These are phyloP conservation scores for Leptocoma aspasia DNA, from an alignment of 2,113 vertebrate species.

Conservation along the genomic window DNA sequence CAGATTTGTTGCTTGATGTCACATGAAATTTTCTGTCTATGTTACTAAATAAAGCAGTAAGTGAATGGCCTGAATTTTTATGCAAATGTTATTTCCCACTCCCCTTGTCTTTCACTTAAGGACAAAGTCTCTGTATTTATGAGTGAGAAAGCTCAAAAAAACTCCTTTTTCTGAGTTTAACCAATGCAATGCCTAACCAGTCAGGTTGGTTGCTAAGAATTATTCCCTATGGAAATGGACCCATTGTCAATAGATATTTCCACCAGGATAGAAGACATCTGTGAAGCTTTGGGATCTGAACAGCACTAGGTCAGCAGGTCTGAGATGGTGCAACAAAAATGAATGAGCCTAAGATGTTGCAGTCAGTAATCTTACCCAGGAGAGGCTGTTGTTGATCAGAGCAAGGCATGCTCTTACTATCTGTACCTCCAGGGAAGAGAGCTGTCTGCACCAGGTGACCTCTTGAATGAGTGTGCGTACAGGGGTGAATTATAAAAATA, in stretches of 20 bases:
- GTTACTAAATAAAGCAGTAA: conserved; percentile 54
- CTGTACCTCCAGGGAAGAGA: not conserved
- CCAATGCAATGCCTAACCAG: not conserved
- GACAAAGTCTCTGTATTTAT: not conserved
- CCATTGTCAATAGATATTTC: not conserved
- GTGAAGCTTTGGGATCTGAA: not conserved
- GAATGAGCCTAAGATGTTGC: not conserved
- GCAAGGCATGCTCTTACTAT: not conserved
- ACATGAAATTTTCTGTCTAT: not conserved
- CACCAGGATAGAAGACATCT: not conserved
- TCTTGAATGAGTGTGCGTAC: not conserved
- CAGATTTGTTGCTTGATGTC: not conserved
- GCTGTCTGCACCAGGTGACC: not conserved
- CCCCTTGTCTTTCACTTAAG: not conserved
- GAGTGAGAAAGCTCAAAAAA: not conserved
- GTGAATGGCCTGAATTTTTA: not conserved
- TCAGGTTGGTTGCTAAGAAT: not conserved
- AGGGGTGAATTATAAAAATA: not conserved
- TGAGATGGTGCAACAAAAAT: not conserved
- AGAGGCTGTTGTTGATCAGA: not conserved
- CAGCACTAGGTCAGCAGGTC: not conserved
- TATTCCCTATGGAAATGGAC: not conserved
- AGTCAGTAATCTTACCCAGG: not conserved
- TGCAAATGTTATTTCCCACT: not conserved
- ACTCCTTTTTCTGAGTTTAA: not conserved